Percentiles rank a stretch among this genome's conserved stretches.
Conservation (phyloP, 2,888 invertebrate genomes). For the Thereva nobilitata region DNA sequence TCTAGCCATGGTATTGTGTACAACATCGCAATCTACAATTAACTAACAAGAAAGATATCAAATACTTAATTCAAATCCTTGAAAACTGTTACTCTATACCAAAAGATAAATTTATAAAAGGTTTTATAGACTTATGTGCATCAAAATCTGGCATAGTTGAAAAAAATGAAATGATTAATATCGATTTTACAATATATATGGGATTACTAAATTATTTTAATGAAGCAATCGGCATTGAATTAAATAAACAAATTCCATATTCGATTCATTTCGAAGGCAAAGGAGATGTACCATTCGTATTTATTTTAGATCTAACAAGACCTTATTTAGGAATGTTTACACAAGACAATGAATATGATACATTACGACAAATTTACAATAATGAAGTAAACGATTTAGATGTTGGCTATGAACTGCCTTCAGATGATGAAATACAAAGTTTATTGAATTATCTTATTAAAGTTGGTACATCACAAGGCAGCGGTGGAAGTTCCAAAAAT, state of each 20-base stretch:
- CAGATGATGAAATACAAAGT: no score
- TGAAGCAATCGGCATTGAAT: slow-evolving; percentile 46
- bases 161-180: slow-evolving; percentile 16
- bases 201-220: slow-evolving; percentile 50
- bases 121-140: no score
- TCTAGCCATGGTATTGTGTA: slow-evolving; percentile 47
- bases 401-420: no score
- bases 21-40: slow-evolving; percentile 44
- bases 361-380: slow-evolving; percentile 26
- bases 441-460: no score
- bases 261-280: slow-evolving; percentile 48
- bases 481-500: no score
- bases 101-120: no score
- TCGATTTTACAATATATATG: slow-evolving; percentile 47
- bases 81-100: no score
- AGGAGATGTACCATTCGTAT: slow-evolving; percentile 51
- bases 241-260: slow-evolving; percentile 48
- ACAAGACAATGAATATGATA: slow-evolving; percentile 11
- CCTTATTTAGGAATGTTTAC: not conserved
- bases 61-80: not conserved
- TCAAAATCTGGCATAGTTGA: no score
- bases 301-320: slow-evolving; percentile 34
- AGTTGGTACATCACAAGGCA: no score
- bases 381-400: no score
- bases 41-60: slow-evolving; percentile 20